phyloP scores from a whole-genome alignment of 64 coral and sea anemone species.

The Montipora foliosa region DNA sequence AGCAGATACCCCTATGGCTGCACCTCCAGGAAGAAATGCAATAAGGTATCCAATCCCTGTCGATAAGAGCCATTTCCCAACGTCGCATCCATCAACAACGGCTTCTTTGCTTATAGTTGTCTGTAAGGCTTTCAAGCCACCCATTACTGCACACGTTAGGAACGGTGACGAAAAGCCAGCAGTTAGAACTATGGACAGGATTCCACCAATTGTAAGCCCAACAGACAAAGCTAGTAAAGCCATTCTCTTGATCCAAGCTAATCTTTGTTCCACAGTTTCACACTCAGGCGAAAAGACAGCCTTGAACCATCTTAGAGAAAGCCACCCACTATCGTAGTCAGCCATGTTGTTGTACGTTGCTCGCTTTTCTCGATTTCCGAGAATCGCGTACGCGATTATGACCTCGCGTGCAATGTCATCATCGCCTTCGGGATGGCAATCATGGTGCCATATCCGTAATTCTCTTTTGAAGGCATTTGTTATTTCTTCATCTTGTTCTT shows the following conservation, averaged over 20 bases:
- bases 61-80: background rate
- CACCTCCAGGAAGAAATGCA: conserved; percentile 54
- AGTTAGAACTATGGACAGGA: no score
- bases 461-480: conserved; percentile 3
- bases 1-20: background rate
- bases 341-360: conserved; percentile 56
- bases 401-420: conserved; percentile 58
- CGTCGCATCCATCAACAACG: conserved; percentile 50
- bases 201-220: background rate
- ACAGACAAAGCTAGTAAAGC: background rate
- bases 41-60: conserved; percentile 8
- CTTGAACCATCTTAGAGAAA: conserved; percentile 12
- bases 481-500: conserved; percentile 37
- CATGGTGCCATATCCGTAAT: no score
- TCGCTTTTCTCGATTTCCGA: conserved; percentile 55
- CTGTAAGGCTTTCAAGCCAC: background rate
- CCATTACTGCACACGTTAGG: background rate
- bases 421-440: background rate
- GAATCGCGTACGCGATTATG: conserved; percentile 41
- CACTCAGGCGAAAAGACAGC: conserved; percentile 75
- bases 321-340: conserved; percentile 69
- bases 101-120: conserved; percentile 18
- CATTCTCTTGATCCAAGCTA: conserved; percentile 17
- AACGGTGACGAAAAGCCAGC: no score
- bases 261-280: conserved; percentile 55